A percentile compares a stretch with the other conserved stretches of the same genome.
Evolutionary conservation across 2,888 invertebrate species (phyloP).

Genomic region (Oasisia sp.): DNA sequence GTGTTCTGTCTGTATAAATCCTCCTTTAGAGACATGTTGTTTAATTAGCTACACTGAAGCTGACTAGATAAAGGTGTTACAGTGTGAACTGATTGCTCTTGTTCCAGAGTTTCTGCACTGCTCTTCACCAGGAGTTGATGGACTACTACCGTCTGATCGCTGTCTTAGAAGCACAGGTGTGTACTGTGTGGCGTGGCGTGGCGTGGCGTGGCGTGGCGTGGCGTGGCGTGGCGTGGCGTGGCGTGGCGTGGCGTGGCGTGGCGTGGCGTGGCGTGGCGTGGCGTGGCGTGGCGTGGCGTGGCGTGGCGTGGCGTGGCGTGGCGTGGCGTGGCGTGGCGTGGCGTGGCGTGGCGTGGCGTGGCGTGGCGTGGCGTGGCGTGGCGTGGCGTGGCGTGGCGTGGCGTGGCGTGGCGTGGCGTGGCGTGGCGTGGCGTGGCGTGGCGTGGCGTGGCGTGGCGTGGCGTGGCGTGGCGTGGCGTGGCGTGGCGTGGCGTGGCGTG

Average conservation of each 20-base stretch:
- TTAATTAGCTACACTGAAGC: too few relatives aligned
- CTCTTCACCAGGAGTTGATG: conserved; percentile 84
- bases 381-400: conserved; percentile 1
- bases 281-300: conserved; percentile 6
- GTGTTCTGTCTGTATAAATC: too few relatives aligned
- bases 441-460: not conserved
- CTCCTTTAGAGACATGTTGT: too few relatives aligned
- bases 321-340: conserved; percentile 14
- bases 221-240: conserved; percentile 1
- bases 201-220: conserved; percentile 19
- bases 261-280: conserved; percentile 18
- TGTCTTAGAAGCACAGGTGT: conserved; percentile 76
- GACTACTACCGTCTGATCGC: conserved; percentile 91
- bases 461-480: conserved; percentile 22
- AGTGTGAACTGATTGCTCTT: conserved; percentile 64
- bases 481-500: conserved; percentile 18
- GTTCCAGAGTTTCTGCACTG: conserved; percentile 86
- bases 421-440: conserved; percentile 18
- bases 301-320: conserved; percentile 19
- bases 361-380: conserved; percentile 20
- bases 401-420: conserved; percentile 20
- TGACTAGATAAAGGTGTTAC: not conserved
- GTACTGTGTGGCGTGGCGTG: conserved; percentile 18
- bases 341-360: not conserved
- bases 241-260: conserved; percentile 22